Percentiles rank a stretch among this genome's conserved stretches.
Evolutionary conservation across 2,797 vertebrate genomes (phyloP).

Genomic region (Cynopterus sphinx): DNA sequence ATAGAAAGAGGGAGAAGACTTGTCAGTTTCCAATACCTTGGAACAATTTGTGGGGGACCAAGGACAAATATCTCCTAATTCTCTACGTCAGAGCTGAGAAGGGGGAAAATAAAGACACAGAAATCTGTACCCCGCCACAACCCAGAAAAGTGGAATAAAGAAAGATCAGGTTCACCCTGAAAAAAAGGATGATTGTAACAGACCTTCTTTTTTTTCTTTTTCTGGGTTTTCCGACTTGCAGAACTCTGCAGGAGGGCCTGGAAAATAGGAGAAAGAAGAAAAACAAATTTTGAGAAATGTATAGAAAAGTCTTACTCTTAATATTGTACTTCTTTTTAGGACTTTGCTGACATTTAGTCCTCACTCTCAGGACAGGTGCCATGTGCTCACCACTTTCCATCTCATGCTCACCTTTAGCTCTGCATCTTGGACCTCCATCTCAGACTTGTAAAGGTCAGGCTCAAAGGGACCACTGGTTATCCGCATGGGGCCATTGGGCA

Average conservation of each 20-base stretch:
- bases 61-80: not conserved
- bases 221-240: slow-evolving; percentile 97
- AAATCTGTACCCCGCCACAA: not conserved
- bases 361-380: not conserved
- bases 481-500: slow-evolving; percentile 96
- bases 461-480: slow-evolving; percentile 95
- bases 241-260: slow-evolving; percentile 98
- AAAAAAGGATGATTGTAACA: not conserved
- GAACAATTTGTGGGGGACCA: not conserved
- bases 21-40: not conserved
- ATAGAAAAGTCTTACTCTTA: not conserved
- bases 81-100: not conserved
- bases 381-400: not conserved
- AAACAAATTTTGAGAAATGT: not conserved
- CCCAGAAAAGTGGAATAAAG: not conserved
- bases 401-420: slow-evolving; percentile 93
- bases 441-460: slow-evolving; percentile 95
- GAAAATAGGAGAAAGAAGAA: not conserved
- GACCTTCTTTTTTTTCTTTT: slow-evolving; percentile 99
- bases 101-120: not conserved
- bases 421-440: slow-evolving; percentile 94
- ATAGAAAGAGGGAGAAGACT: slow-evolving; percentile 23
- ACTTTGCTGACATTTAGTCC: not conserved
- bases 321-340: not conserved
- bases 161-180: not conserved